phyloP scores from a whole-genome alignment of 1,140 invertebrate genomes.

The Ylistrum balloti region DNA sequence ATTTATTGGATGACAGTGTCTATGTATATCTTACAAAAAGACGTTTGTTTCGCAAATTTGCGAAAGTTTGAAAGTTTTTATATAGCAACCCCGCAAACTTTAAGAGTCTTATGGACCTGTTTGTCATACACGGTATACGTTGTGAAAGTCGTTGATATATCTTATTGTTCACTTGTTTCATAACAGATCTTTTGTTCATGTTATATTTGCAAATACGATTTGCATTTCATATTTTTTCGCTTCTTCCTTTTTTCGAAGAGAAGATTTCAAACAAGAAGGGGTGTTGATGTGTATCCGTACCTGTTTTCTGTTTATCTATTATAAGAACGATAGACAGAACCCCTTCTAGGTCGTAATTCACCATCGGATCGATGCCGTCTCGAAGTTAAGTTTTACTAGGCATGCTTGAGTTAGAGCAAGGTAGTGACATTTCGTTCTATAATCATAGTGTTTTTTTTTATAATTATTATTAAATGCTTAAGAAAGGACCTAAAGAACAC shows the following conservation, averaged over 20 bases:
- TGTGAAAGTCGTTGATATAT: background rate
- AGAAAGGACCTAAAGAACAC: background rate
- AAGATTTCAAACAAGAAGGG: background rate
- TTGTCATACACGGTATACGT: background rate
- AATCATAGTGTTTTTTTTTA: no score
- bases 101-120: background rate
- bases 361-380: background rate
- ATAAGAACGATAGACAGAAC: background rate
- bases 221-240: constrained; percentile 4
- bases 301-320: background rate
- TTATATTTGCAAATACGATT: constrained; percentile 21
- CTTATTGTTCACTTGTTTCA: constrained; percentile 21
- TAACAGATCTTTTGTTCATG: constrained; percentile 31
- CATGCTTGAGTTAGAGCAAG: constrained; percentile 4
- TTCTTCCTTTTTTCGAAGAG: constrained; percentile 17
- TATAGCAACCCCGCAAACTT: background rate
- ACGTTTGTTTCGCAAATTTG: constrained; percentile 8
- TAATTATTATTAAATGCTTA: background rate
- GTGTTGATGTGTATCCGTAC: background rate
- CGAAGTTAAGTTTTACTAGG: background rate
- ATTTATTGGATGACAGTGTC: background rate
- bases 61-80: constrained; percentile 36
- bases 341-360: background rate
- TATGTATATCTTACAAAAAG: background rate
- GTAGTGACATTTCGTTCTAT: constrained; percentile 13